Percentiles rank a stretch among this genome's conserved stretches.
Conservation (phyloP, 2,888 invertebrate genomes). For the Criorhina ranunculi region DNA sequence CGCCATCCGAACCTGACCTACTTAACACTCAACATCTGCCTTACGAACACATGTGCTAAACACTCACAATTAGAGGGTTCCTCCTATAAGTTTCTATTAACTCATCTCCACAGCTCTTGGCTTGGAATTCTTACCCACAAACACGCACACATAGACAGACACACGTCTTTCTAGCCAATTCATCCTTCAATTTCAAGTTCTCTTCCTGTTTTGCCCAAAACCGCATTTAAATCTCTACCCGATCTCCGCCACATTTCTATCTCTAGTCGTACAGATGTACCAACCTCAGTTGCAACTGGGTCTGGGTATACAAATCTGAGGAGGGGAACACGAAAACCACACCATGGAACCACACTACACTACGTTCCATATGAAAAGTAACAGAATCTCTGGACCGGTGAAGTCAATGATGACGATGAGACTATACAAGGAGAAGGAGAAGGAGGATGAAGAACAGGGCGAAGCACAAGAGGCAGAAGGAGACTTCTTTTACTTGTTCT, state of each 20-base stretch:
- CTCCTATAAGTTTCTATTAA: conserved; percentile 67
- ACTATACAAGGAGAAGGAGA: too few relatives aligned
- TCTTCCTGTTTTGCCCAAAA: conserved; percentile 74
- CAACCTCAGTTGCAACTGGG: conserved; percentile 61
- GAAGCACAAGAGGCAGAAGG: not conserved
- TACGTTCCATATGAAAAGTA: conserved; percentile 60
- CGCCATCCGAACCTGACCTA: conserved; percentile 58
- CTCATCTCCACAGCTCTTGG: conserved; percentile 35
- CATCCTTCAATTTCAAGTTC: conserved; percentile 69
- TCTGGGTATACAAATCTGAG: conserved; percentile 18
- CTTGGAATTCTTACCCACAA: conserved; percentile 22
- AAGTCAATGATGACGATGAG: not conserved
- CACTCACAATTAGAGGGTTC: conserved; percentile 57
- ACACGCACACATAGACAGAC: conserved; percentile 8
- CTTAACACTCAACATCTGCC: conserved; percentile 58
- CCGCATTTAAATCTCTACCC: conserved; percentile 70
- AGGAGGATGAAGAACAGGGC: not conserved
- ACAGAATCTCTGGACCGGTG: conserved; percentile 51
- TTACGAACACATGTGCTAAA: conserved; percentile 61
- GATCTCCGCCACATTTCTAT: conserved; percentile 65
- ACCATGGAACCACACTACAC: conserved; percentile 20
- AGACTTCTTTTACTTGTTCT: conserved; percentile 51
- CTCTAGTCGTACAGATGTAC: not conserved
- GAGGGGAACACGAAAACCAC: conserved; percentile 4
- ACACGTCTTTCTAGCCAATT: conserved; percentile 31